These are phyloP conservation scores for Ichneumon xanthorius DNA, from an alignment of 2,888 invertebrate genomes.

Conservation along the genomic window DNA sequence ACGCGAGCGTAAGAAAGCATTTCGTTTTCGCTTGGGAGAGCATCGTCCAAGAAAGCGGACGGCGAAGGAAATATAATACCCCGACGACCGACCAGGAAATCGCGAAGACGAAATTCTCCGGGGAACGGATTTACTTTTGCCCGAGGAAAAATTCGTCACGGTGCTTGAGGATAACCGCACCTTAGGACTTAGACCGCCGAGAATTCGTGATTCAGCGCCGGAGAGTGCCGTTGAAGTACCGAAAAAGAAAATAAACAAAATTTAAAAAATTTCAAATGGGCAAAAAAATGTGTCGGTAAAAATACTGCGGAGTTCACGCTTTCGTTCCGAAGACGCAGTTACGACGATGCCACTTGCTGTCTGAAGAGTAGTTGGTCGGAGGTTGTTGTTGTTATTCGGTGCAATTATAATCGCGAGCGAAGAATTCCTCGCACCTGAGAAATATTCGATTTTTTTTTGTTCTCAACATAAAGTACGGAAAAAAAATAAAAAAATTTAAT, in stretches of 20 bases:
- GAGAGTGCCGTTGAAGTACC: background rate
- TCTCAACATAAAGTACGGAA: no score
- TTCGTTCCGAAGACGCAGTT: slow-evolving; percentile 8
- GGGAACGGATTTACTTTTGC: slow-evolving; percentile 58
- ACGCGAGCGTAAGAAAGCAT: slow-evolving; percentile 54
- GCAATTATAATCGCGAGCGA: no score
- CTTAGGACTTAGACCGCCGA: slow-evolving; percentile 13
- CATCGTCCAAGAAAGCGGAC: slow-evolving; percentile 57
- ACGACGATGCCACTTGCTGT: background rate
- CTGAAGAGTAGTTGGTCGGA: background rate
- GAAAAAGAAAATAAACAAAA: slow-evolving; percentile 21
- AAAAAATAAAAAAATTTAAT: background rate
- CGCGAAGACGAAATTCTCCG: slow-evolving; percentile 66
- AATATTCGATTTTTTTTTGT: no score
- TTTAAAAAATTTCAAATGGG: background rate
- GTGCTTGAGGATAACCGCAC: slow-evolving; percentile 54
- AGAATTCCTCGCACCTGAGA: no score
- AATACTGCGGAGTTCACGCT: slow-evolving; percentile 36
- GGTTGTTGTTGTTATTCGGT: no score
- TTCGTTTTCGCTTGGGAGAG: slow-evolving; percentile 62
- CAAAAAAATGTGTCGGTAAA: slow-evolving; percentile 41
- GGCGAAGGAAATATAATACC: slow-evolving; percentile 24
- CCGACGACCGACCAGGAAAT: slow-evolving; percentile 60
- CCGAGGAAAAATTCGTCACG: slow-evolving; percentile 62
- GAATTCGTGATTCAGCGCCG: slow-evolving; percentile 7